These are phyloP conservation scores for Myotis lucifugus DNA, from an alignment of 2,113 vertebrate species.

Conservation along the genomic window DNA sequence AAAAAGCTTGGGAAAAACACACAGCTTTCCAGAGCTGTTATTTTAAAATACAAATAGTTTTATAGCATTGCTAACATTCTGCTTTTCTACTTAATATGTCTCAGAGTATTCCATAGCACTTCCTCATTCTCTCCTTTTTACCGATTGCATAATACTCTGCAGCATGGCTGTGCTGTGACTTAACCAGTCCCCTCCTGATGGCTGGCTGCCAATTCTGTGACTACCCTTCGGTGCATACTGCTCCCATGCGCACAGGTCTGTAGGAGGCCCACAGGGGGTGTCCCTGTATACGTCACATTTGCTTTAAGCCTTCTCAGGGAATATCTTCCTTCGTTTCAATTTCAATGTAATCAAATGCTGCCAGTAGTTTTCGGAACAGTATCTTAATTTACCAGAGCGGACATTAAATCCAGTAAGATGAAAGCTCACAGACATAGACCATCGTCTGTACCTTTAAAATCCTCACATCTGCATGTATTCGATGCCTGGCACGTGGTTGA, in stretches of 20 bases:
- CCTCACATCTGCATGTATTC: background rate
- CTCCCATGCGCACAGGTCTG: background rate
- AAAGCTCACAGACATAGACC: background rate
- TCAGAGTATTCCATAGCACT: background rate
- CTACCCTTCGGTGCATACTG: background rate
- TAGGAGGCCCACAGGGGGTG: background rate
- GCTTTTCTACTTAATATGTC: background rate
- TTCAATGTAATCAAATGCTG: slow-evolving; percentile 21
- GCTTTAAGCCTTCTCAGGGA: background rate
- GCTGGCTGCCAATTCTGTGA: background rate
- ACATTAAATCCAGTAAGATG: slow-evolving; percentile 2
- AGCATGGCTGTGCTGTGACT: background rate
- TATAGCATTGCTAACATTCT: background rate
- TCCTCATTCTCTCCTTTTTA: background rate
- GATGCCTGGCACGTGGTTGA: background rate
- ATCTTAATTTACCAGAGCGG: background rate
- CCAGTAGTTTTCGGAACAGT: slow-evolving; percentile 11
- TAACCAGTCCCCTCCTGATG: background rate
- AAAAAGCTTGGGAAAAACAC: background rate
- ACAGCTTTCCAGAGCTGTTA: background rate
- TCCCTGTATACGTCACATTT: background rate
- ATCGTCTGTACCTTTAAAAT: background rate
- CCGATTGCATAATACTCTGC: background rate
- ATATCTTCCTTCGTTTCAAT: slow-evolving; percentile 2
- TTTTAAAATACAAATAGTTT: background rate